These are phyloP conservation scores for Cheilosia pagana DNA, from an alignment of 2,888 invertebrate genomes.

Conservation along the genomic window DNA sequence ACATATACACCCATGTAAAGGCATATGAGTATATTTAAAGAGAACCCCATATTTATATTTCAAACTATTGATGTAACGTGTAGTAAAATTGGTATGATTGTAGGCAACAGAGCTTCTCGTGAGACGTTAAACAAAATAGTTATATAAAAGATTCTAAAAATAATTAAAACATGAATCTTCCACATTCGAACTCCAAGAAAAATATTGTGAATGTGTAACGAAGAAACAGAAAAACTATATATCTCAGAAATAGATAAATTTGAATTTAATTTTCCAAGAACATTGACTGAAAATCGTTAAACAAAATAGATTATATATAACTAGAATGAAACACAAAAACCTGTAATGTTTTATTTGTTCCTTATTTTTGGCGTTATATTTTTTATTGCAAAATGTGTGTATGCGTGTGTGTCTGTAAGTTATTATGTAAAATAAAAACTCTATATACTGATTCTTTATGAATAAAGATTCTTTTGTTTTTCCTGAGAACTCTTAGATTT, in stretches of 20 bases:
- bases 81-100: slow-evolving; percentile 49
- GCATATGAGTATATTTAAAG: slow-evolving; percentile 34
- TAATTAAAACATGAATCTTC: slow-evolving; percentile 15
- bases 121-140: slow-evolving; percentile 10
- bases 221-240: slow-evolving; percentile 14
- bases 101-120: slow-evolving; percentile 52
- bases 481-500: slow-evolving; percentile 41
- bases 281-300: slow-evolving; percentile 48
- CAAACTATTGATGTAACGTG: slow-evolving; percentile 63
- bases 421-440: slow-evolving; percentile 29
- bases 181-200: slow-evolving; percentile 16
- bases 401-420: slow-evolving; percentile 48
- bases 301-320: slow-evolving; percentile 3
- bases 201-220: slow-evolving; percentile 8
- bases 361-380: slow-evolving; percentile 12
- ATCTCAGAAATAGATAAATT: slow-evolving; percentile 24
- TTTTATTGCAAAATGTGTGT: slow-evolving; percentile 47
- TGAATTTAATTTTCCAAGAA: slow-evolving; percentile 15
- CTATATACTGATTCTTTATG: slow-evolving; percentile 31
- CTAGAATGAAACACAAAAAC: background rate
- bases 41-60: slow-evolving; percentile 58
- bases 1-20: slow-evolving; percentile 18
- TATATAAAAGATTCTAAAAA: background rate
- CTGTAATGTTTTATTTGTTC: slow-evolving; percentile 13
- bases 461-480: slow-evolving; percentile 45